Base-by-base conservation (phyloP, 2,113 vertebrate genomes). In the Phylloscopus trochiloides region DNA sequence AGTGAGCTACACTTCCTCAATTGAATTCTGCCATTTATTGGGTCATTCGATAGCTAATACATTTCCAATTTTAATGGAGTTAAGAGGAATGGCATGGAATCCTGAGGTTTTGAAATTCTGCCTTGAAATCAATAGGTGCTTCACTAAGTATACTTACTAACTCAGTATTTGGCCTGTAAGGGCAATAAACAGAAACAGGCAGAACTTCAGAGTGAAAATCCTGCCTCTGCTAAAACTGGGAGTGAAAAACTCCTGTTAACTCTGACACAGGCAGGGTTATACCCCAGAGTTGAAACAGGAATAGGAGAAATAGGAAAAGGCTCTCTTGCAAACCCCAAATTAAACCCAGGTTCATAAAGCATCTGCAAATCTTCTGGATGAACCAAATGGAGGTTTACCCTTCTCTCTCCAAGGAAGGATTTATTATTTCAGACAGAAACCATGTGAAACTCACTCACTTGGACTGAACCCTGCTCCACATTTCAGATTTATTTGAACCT, bases 391-490 rank as follows among this genome's bases (percentile, higher is more conserved):
- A 93, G 34, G 54, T 55, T 83, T 77, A 13, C 59, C 50, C 66
- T 79, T 85, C 40, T 82, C 52, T 80, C 76, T 86, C 87, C 0
- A 1, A 92, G 54, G 71, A 83, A 92, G 81, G 55, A 88, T 93
- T 94, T 95, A 83, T 80, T 66, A 62, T 83, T 94, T 94, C 87
- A 90, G 90, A 94, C 74, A 90, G 74, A 95, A 93, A 93, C 54
- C 87, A 86, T 92, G 94, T 72, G 92, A 97, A 95, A 96, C 63
- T 94, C 63, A 13, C 32, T 90, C 63, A 47, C 90, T 96, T 95
- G 94, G 92, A 80, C 85, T n/a, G 51, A 93, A 58, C 77, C 82
- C 85, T 90, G 55, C 40, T 90, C 67, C 51, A 72, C 45, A 47
- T 83, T 86, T 94, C 87, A 55, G 51, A 90, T 90, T 88, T 90